Percentiles rank a stretch among this genome's conserved stretches.
Conservation (phyloP, 2,888 invertebrate species). For the Phaonia tiefii region DNA sequence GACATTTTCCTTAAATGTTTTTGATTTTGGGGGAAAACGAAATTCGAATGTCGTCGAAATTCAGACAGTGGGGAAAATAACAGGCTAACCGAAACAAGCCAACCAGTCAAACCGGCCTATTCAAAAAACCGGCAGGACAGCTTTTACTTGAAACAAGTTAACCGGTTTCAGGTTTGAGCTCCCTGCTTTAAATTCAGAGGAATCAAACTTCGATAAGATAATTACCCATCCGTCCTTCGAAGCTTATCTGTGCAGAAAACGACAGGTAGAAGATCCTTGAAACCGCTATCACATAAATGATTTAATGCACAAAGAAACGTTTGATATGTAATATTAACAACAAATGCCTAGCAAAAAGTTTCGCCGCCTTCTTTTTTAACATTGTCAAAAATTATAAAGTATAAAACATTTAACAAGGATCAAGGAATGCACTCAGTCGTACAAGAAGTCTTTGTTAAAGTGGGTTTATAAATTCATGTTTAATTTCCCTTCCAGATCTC, state of each 20-base stretch:
- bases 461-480: conserved; percentile 37
- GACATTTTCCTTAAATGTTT: too few relatives aligned
- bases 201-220: too few relatives aligned
- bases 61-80: too few relatives aligned
- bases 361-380: background rate
- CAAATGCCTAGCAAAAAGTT: conserved; percentile 30
- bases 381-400: background rate
- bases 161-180: too few relatives aligned
- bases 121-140: too few relatives aligned
- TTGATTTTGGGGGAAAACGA: too few relatives aligned
- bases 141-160: too few relatives aligned
- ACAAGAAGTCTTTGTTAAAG: conserved; percentile 39
- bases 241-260: background rate
- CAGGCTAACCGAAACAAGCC: too few relatives aligned
- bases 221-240: background rate
- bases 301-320: conserved; percentile 29
- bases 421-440: conserved; percentile 33
- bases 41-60: too few relatives aligned
- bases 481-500: conserved; percentile 40
- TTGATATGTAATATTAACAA: conserved; percentile 24
- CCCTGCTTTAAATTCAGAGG: too few relatives aligned
- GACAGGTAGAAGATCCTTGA: background rate
- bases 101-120: too few relatives aligned
- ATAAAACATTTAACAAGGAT: conserved; percentile 52
- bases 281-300: background rate